Conservation (phyloP, 2,888 invertebrate genomes). For the Monochamus alternatus region DNA sequence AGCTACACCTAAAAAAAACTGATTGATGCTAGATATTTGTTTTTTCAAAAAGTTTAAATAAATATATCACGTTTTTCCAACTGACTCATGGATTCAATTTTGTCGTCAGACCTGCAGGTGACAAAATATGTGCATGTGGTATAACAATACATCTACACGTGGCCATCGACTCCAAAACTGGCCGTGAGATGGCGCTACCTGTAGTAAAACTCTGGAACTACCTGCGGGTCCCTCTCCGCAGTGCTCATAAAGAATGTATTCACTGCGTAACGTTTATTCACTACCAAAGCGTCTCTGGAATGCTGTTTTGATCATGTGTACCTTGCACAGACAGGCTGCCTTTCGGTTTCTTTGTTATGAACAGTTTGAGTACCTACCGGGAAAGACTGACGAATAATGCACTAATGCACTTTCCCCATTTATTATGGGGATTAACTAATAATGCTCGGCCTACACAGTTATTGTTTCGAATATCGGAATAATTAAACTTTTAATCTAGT, state of each 20-base stretch:
- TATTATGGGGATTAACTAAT: too few species aligned
- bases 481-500: too few species aligned
- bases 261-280: constrained; percentile 22
- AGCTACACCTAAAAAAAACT: too few species aligned
- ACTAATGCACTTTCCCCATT: not conserved
- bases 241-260: constrained; percentile 35
- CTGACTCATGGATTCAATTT: too few species aligned
- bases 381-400: not conserved
- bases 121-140: not conserved
- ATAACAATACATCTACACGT: constrained; percentile 26
- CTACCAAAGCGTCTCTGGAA: constrained; percentile 32
- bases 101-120: too few species aligned
- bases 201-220: not conserved
- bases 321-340: not conserved
- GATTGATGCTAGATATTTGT: too few species aligned
- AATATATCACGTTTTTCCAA: too few species aligned
- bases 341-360: constrained; percentile 17
- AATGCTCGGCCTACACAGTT: too few species aligned
- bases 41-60: too few species aligned
- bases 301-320: constrained; percentile 19
- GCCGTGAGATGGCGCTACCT: constrained; percentile 35
- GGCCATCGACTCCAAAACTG: not conserved
- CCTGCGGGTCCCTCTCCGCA: constrained; percentile 17
- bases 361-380: not conserved
- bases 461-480: too few species aligned